Evolutionary conservation across 2,888 invertebrate genomes (phyloP).

Genomic region (Morinoia aosen): DNA sequence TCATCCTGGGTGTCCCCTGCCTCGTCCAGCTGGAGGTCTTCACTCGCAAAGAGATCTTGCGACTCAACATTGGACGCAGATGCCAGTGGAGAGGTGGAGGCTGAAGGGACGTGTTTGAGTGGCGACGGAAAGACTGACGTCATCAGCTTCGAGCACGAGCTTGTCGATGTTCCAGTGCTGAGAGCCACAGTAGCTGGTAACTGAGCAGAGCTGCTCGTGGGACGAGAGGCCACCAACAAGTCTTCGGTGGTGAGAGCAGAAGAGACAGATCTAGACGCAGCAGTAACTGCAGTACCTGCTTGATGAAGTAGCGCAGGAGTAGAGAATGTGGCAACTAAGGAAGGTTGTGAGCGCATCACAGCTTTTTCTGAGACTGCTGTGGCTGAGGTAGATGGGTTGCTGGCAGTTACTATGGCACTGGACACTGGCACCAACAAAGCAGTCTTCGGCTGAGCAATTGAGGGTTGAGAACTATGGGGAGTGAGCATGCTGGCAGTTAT

Average conservation of each 20-base stretch:
- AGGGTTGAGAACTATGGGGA: neutral
- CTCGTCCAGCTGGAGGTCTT: neutral
- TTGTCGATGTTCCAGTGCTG: neutral
- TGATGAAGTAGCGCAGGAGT: neutral
- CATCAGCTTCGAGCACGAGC: neutral
- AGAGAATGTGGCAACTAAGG: neutral
- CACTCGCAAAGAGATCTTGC: conserved; percentile 19
- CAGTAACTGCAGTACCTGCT: neutral
- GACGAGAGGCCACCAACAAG: neutral
- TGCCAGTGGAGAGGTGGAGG: neutral
- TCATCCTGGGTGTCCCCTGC: conserved; percentile 23
- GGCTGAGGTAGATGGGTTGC: conserved; percentile 3
- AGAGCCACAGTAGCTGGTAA: neutral
- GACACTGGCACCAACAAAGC: neutral
- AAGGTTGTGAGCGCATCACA: neutral
- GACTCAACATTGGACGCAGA: neutral
- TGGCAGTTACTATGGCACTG: neutral
- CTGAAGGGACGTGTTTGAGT: neutral
- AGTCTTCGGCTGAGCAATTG: neutral
- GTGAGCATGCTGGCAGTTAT: neutral
- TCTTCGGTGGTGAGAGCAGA: neutral
- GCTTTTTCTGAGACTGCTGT: neutral
- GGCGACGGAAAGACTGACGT: neutral
- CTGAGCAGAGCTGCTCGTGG: neutral
- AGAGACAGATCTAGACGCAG: neutral